Evolutionary conservation across 2,113 vertebrate genomes (phyloP).

Genomic region (Hyperoodon ampullatus): DNA sequence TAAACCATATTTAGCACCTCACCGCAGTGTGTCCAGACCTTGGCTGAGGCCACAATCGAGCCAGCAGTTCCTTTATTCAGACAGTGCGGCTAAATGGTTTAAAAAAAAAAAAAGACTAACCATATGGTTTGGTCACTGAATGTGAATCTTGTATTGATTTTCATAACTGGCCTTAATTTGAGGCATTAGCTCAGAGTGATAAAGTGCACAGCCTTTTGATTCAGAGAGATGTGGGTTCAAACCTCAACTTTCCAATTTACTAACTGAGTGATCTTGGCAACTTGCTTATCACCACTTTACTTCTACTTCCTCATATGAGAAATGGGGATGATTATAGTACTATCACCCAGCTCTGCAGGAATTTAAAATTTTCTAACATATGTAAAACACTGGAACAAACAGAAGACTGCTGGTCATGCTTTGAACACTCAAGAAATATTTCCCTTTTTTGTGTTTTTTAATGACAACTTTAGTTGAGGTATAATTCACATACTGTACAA

Average conservation of each 20-base stretch:
- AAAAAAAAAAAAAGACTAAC: not conserved
- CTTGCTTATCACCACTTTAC: not conserved
- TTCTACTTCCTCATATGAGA: not conserved
- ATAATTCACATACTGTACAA: not conserved
- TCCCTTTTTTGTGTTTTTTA: not conserved
- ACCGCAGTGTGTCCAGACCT: not conserved
- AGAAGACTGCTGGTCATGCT: not conserved
- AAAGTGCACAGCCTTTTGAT: not conserved
- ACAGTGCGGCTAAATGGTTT: not conserved
- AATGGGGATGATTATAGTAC: not conserved
- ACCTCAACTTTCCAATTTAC: not conserved
- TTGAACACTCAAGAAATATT: not conserved
- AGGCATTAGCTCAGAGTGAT: not conserved
- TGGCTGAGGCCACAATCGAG: not conserved
- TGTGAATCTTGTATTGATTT: not conserved
- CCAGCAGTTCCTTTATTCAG: not conserved
- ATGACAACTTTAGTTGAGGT: not conserved
- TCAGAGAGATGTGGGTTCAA: not conserved
- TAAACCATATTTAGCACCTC: not conserved
- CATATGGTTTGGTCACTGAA: not conserved
- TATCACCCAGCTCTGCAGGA: not conserved
- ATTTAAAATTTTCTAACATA: not conserved
- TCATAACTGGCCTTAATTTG: not conserved
- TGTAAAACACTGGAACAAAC: not conserved
- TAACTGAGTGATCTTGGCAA: not conserved